These are phyloP conservation scores for Phenganax marumi DNA, from an alignment of 92 coral and sea anemone species.

Conservation along the genomic window DNA sequence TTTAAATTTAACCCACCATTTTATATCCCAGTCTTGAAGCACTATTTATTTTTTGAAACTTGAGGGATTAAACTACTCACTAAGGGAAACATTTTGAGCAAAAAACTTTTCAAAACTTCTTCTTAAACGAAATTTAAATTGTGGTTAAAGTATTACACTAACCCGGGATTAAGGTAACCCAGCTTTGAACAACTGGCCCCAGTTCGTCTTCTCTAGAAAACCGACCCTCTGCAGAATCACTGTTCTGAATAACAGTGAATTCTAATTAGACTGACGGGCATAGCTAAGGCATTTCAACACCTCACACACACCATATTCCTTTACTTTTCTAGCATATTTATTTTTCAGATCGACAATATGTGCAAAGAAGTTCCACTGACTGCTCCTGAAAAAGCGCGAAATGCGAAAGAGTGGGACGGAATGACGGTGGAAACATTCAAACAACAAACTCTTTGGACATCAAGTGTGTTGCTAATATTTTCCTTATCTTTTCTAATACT, in stretches of 20 bases:
- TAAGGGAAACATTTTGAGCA: too few species aligned
- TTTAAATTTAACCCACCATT: too few species aligned
- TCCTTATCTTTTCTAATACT: not conserved
- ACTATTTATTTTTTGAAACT: too few species aligned
- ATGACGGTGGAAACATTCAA: conserved; percentile 91
- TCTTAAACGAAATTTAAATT: too few species aligned
- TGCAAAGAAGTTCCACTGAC: conserved; percentile 80
- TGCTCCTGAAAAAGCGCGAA: conserved; percentile 70
- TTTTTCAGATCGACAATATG: conserved; percentile 62
- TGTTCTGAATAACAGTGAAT: not conserved
- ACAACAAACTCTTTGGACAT: conserved; percentile 78
- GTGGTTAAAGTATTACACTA: too few species aligned
- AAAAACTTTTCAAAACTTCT: too few species aligned
- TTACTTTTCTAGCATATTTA: not conserved
- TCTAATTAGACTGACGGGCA: not conserved
- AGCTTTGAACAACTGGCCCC: too few species aligned
- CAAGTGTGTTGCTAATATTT: conserved; percentile 43
- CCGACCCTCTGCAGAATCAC: not conserved
- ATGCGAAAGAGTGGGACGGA: conserved; percentile 94
- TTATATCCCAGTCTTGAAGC: too few species aligned
- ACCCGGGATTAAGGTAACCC: too few species aligned
- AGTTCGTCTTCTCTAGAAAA: too few species aligned
- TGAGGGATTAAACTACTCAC: too few species aligned
- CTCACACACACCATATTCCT: not conserved
- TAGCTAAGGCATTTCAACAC: too few species aligned